Percentiles rank a stretch among this genome's conserved stretches.
These are phyloP conservation scores for Carcharodon carcharias DNA, from an alignment of 2,797 vertebrate species.

Conservation along the genomic window DNA sequence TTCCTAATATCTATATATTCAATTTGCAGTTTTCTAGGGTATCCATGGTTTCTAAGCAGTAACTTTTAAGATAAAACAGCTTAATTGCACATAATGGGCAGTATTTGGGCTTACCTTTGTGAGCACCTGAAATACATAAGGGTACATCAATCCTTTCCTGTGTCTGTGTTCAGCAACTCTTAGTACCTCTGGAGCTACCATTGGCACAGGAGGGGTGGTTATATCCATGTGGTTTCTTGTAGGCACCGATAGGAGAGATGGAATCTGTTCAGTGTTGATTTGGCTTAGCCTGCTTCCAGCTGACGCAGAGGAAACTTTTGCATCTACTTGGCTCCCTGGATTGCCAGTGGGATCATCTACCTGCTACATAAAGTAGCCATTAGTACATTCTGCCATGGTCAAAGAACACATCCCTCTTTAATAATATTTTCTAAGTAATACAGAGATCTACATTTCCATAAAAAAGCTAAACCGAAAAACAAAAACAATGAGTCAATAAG, in stretches of 20 bases:
- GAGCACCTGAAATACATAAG: slow-evolving; percentile 87
- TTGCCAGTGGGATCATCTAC: slow-evolving; percentile 67
- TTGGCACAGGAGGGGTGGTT: slow-evolving; percentile 83
- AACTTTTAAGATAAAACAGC: slow-evolving; percentile 22
- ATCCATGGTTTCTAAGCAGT: slow-evolving; percentile 3
- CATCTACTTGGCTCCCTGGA: slow-evolving; percentile 57
- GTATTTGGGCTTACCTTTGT: slow-evolving; percentile 70
- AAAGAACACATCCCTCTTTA: background rate
- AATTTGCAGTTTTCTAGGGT: background rate
- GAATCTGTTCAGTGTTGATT: slow-evolving; percentile 71
- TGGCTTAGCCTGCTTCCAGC: slow-evolving; percentile 65
- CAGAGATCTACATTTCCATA: background rate
- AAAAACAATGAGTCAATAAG: background rate
- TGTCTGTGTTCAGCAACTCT: slow-evolving; percentile 90
- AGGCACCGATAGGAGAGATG: slow-evolving; percentile 88
- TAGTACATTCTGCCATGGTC: background rate
- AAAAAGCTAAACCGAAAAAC: background rate
- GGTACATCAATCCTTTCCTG: slow-evolving; percentile 92
- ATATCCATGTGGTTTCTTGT: slow-evolving; percentile 97
- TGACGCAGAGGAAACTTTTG: background rate
- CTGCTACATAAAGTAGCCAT: slow-evolving; percentile 52
- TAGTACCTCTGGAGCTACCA: slow-evolving; percentile 82
- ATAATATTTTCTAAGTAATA: background rate
- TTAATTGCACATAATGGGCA: background rate
- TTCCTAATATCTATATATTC: background rate